Conservation (phyloP, 2,113 vertebrate species). For the Lepisosteus osseus region DNA sequence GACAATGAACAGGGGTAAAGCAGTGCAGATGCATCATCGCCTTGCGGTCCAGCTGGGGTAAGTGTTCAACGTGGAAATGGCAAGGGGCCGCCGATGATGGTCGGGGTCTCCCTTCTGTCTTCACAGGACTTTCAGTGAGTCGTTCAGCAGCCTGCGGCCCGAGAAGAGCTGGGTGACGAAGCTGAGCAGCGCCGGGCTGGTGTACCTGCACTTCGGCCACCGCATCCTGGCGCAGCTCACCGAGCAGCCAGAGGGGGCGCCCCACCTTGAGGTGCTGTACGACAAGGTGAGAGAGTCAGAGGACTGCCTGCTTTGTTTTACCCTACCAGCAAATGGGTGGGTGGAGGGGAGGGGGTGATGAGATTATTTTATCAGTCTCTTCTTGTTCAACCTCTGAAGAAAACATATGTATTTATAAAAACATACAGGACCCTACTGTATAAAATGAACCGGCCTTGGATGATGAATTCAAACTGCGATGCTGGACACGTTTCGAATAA, state of each 20-base stretch:
- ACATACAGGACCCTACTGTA: too few species aligned
- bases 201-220: conserved; percentile 86
- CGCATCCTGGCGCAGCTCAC: conserved; percentile 73
- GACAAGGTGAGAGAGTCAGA: conserved; percentile 74
- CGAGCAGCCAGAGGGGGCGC: conserved; percentile 62
- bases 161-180: conserved; percentile 88
- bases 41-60: too few species aligned
- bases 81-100: too few species aligned
- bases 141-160: conserved; percentile 77
- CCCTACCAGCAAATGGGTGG: background rate
- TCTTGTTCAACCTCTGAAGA: too few species aligned
- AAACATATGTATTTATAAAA: too few species aligned
- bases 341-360: background rate
- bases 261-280: conserved; percentile 68
- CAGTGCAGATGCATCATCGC: too few species aligned
- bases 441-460: too few species aligned
- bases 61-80: too few species aligned
- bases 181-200: conserved; percentile 88
- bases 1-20: too few species aligned
- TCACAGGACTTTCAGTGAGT: conserved; percentile 76
- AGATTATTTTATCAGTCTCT: background rate
- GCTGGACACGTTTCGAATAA: too few species aligned
- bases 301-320: too few species aligned
- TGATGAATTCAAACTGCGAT: too few species aligned
- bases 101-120: background rate